Conservation (phyloP, 2,797 vertebrate species). For the Hapalemur alaotrensis region DNA sequence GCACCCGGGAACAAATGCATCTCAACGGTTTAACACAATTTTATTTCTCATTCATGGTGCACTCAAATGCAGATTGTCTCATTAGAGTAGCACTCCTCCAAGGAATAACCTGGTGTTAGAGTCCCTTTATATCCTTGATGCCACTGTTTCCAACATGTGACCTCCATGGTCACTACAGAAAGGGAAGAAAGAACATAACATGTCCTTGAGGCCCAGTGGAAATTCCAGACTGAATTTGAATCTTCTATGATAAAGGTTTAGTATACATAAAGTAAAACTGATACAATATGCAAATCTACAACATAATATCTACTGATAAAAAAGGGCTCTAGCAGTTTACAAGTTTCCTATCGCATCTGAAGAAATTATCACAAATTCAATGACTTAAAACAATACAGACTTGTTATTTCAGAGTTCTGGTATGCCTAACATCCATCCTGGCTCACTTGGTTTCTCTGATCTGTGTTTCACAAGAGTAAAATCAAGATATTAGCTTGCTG, state of each 20-base stretch:
- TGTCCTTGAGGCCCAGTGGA: not conserved
- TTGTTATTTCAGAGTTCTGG: not conserved
- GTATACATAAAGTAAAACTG: not conserved
- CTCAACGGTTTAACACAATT: not conserved
- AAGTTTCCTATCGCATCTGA: not conserved
- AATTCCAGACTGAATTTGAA: not conserved
- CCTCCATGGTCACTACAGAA: not conserved
- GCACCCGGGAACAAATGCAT: not conserved
- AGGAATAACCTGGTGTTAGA: not conserved
- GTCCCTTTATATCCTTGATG: not conserved
- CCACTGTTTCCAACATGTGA: not conserved
- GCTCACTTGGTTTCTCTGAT: not conserved
- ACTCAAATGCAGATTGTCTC: not conserved
- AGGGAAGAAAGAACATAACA: not conserved
- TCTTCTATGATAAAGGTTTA: not conserved
- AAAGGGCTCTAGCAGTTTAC: too few species aligned
- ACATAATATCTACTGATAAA: not conserved
- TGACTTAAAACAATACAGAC: not conserved
- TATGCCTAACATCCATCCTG: too few species aligned
- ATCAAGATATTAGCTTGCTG: not conserved
- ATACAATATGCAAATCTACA: not conserved
- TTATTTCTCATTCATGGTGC: not conserved
- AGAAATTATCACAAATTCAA: not conserved
- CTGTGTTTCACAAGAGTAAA: not conserved
- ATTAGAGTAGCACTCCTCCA: not conserved